phyloP scores from a whole-genome alignment of 2,888 invertebrate genomes.

The Coremacera marginata region DNA sequence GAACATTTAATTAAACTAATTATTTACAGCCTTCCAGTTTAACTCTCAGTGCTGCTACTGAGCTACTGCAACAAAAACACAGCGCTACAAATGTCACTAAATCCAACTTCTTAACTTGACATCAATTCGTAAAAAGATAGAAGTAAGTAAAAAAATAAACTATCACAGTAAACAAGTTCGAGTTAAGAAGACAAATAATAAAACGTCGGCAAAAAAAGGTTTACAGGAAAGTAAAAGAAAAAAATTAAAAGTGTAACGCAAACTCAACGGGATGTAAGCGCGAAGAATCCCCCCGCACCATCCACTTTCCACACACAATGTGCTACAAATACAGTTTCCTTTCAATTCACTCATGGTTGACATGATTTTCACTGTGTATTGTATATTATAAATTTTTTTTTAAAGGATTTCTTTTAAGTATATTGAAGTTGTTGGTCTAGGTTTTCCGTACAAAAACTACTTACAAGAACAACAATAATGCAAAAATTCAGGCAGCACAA shows the following conservation, averaged over 20 bases:
- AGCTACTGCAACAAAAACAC: neutral
- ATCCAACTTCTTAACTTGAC: neutral
- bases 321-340: neutral
- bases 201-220: too few species aligned
- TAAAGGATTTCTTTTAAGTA: neutral
- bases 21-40: neutral
- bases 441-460: neutral
- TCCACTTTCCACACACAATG: neutral
- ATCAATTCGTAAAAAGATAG: neutral
- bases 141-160: neutral
- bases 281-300: neutral
- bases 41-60: too few species aligned
- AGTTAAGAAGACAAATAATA: too few species aligned
- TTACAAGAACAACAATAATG: neutral
- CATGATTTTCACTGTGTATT: slow-evolving; percentile 23
- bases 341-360: slow-evolving; percentile 22
- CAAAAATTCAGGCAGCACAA: neutral
- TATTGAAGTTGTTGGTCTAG: neutral
- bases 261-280: neutral
- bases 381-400: neutral
- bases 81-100: neutral
- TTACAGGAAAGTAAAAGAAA: neutral
- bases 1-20: neutral
- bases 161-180: neutral
- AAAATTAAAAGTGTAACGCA: neutral